phyloP scores from a whole-genome alignment of 2,888 invertebrate genomes.

The Watsonalla binaria region DNA sequence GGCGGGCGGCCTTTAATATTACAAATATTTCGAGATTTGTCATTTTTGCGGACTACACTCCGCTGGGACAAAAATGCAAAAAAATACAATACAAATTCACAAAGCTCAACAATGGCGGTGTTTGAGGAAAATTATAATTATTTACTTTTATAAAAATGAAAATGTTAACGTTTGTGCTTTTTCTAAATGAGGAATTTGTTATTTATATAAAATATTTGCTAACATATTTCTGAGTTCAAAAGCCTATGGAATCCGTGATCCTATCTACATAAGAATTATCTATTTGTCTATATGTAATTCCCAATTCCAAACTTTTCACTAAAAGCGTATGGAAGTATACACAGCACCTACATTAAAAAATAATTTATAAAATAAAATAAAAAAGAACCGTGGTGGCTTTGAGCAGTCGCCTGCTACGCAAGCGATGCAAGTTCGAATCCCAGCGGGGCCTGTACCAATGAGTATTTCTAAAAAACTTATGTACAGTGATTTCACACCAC shows the following conservation, averaged over 20 bases:
- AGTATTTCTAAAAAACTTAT: too few species aligned
- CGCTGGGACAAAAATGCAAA: slow-evolving; percentile 15
- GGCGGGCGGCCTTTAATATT: slow-evolving; percentile 49
- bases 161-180: not conserved
- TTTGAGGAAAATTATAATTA: not conserved
- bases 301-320: too few species aligned
- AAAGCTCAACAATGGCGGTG: slow-evolving; percentile 10
- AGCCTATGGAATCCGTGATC: slow-evolving; percentile 1
- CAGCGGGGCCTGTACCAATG: too few species aligned
- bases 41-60: slow-evolving; percentile 30
- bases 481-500: too few species aligned
- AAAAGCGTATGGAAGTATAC: too few species aligned
- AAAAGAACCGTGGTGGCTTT: too few species aligned
- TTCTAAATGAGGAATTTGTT: not conserved
- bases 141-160: not conserved
- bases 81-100: slow-evolving; percentile 24
- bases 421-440: too few species aligned
- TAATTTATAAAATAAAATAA: too few species aligned
- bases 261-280: too few species aligned
- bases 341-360: too few species aligned
- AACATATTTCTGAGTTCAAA: not conserved
- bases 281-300: too few species aligned
- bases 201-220: not conserved
- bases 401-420: too few species aligned
- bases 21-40: slow-evolving; percentile 69